A percentile compares a stretch with the other conserved stretches of the same genome.
Evolutionary conservation across 2,113 vertebrate genomes (phyloP).

Genomic region (Lethenteron camtschaticum): DNA sequence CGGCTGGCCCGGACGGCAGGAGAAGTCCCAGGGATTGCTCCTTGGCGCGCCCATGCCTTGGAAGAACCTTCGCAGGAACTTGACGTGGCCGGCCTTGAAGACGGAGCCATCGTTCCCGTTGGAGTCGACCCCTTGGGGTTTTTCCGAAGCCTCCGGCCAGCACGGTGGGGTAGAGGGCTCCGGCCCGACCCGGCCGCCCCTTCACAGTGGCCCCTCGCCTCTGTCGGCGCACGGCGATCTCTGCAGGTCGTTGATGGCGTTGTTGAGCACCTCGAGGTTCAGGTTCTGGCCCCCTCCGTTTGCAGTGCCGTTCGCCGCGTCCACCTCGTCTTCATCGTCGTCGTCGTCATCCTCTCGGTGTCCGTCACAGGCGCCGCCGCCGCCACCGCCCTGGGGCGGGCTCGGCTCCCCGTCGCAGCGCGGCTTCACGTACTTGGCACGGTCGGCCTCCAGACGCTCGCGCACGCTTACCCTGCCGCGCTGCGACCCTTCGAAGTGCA

Average conservation of each 20-base stretch:
- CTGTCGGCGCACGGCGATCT: not conserved
- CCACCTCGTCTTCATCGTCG: no score
- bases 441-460: slow-evolving; percentile 2
- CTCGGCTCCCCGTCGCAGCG: no score
- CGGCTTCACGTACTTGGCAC: slow-evolving; percentile 1
- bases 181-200: not conserved
- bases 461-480: not conserved
- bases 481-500: not conserved
- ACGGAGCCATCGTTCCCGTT: slow-evolving; percentile 1
- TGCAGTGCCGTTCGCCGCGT: no score
- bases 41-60: not conserved
- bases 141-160: no score
- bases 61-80: not conserved
- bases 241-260: slow-evolving; percentile 2
- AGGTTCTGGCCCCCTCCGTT: not conserved
- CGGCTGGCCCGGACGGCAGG: no score
- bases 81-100: slow-evolving; percentile 1
- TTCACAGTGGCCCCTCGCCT: no score
- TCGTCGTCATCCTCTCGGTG: no score
- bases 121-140: not conserved
- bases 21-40: no score
- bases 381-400: no score
- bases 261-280: slow-evolving; percentile 3
- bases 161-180: not conserved
- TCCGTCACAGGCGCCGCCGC: no score